These are phyloP conservation scores for Anseranas semipalmata DNA, from an alignment of 2,113 vertebrate species.

Conservation along the genomic window DNA sequence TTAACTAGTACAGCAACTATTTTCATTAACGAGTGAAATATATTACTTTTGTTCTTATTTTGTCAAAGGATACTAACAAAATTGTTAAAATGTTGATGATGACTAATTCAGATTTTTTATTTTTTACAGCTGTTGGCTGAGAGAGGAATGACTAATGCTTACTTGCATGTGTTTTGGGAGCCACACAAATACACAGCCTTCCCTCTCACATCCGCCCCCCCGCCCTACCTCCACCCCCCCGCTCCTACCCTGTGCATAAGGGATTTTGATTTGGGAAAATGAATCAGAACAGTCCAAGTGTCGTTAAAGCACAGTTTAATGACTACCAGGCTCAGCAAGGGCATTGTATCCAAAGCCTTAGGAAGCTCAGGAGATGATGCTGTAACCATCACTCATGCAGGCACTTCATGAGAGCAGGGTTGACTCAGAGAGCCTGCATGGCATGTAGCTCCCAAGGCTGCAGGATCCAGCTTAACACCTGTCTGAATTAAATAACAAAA, in stretches of 20 bases:
- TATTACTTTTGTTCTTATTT: neutral
- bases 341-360: neutral
- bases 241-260: neutral
- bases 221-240: too few species aligned
- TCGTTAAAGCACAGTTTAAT: neutral
- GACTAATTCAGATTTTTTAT: neutral
- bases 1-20: neutral
- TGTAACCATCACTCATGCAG: accelerated
- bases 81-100: neutral
- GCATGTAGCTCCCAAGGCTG: neutral
- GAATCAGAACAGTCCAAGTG: neutral
- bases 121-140: neutral
- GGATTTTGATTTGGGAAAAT: neutral
- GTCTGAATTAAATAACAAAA: neutral
- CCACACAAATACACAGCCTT: neutral
- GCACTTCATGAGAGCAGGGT: neutral
- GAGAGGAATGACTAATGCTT: neutral
- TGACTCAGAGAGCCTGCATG: neutral
- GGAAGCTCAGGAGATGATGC: neutral
- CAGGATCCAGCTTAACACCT: accelerated
- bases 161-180: neutral
- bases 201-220: neutral
- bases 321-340: neutral
- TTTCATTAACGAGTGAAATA: neutral
- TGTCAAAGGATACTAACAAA: neutral